A percentile compares a stretch with the other conserved stretches of the same genome.
These are phyloP conservation scores for Astreopora myriophthalma DNA, from an alignment of 64 coral and sea anemone species.

Conservation along the genomic window DNA sequence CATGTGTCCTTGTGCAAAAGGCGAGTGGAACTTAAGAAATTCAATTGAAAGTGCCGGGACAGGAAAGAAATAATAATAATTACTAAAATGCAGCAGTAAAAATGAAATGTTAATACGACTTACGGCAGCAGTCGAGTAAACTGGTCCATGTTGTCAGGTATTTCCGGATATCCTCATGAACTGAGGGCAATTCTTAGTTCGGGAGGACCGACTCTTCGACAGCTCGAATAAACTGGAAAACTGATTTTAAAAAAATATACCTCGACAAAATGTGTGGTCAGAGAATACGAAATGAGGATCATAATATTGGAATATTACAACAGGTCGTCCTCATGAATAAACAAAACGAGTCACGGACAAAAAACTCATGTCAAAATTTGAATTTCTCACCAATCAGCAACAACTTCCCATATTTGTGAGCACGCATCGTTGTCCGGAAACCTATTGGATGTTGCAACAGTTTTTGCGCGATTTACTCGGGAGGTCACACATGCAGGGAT, in stretches of 20 bases:
- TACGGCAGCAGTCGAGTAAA: conserved; percentile 51
- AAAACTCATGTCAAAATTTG: conserved; percentile 32
- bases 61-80: neutral
- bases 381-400: conserved; percentile 27
- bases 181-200: neutral
- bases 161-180: neutral
- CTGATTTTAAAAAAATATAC: too few relatives aligned
- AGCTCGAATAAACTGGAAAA: neutral
- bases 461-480: neutral
- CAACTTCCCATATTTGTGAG: neutral
- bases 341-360: neutral
- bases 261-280: neutral
- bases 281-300: neutral
- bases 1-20: neutral
- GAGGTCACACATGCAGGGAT: neutral
- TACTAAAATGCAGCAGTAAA: neutral
- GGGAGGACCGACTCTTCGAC: neutral
- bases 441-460: neutral
- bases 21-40: neutral
- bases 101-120: conserved; percentile 27
- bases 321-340: conserved; percentile 25
- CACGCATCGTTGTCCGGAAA: conserved; percentile 13
- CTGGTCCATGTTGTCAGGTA: neutral
- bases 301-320: conserved; percentile 6
- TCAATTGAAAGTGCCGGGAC: neutral